Conservation (phyloP, 2,888 invertebrate genomes). For the Deilephila elpenor region DNA sequence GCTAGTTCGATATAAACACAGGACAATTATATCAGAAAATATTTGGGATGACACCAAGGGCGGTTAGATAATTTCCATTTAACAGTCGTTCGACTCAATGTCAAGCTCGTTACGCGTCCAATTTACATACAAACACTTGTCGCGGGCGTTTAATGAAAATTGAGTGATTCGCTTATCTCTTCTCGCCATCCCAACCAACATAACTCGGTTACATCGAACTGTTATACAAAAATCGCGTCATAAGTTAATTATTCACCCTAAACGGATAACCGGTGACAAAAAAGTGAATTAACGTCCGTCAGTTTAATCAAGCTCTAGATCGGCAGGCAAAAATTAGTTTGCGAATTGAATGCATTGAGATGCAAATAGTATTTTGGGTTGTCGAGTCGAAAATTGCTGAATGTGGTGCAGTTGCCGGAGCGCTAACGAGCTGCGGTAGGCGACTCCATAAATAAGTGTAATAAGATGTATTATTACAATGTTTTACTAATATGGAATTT, state of each 20-base stretch:
- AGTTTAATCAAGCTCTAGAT: neutral
- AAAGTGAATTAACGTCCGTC: neutral
- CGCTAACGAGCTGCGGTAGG: neutral
- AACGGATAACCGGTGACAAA: neutral
- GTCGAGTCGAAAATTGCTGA: neutral
- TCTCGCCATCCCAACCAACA: neutral
- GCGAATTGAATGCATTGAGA: slow-evolving; percentile 20
- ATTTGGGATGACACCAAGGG: neutral
- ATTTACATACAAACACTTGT: neutral
- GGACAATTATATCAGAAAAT: too few species aligned
- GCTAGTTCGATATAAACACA: too few species aligned
- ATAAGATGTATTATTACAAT: too few species aligned
- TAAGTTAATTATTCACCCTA: neutral
- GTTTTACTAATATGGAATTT: too few species aligned
- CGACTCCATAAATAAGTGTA: neutral
- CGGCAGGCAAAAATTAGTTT: neutral
- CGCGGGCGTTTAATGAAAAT: neutral
- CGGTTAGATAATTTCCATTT: neutral
- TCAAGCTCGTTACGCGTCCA: neutral
- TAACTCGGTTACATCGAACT: neutral
- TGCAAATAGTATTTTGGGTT: slow-evolving; percentile 14
- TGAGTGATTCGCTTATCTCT: neutral
- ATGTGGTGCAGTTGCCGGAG: neutral
- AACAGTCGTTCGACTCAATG: neutral
- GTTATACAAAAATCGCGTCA: neutral